These are phyloP conservation scores for Protaetia brevitarsis DNA, from an alignment of 1,140 invertebrate genomes.

Conservation along the genomic window DNA sequence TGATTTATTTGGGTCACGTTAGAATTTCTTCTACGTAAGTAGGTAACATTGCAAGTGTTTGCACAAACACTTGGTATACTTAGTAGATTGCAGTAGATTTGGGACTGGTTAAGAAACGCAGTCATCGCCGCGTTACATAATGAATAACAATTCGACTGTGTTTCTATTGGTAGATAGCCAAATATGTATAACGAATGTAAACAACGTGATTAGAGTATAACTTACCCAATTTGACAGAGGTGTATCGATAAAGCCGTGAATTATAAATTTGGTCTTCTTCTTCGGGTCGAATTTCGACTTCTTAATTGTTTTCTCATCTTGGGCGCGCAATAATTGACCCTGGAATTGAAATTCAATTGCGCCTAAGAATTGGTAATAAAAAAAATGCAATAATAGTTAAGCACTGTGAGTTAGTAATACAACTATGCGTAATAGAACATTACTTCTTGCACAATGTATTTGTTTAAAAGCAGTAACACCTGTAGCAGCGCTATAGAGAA, in stretches of 20 bases:
- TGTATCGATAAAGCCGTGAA: conserved; percentile 88
- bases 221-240: conserved; percentile 82
- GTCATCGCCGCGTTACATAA: too few species aligned
- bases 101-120: too few species aligned
- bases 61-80: too few species aligned
- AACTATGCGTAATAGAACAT: not conserved
- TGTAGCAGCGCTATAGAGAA: not conserved
- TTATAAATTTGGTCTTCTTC: conserved; percentile 75
- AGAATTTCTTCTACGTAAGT: too few species aligned
- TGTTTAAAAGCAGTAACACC: not conserved
- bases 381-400: not conserved
- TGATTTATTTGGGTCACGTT: too few species aligned
- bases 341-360: conserved; percentile 44
- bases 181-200: not conserved
- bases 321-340: conserved; percentile 68
- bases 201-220: not conserved
- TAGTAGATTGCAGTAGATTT: too few species aligned
- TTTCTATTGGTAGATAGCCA: too few species aligned
- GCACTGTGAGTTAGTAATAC: not conserved
- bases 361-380: conserved; percentile 21
- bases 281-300: conserved; percentile 72
- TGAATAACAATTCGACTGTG: too few species aligned
- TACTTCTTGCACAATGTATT: too few species aligned
- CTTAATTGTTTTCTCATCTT: conserved; percentile 67
- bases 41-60: too few species aligned